Conservation (phyloP, 2,888 invertebrate species). For the Drosophila fulvimacula region DNA sequence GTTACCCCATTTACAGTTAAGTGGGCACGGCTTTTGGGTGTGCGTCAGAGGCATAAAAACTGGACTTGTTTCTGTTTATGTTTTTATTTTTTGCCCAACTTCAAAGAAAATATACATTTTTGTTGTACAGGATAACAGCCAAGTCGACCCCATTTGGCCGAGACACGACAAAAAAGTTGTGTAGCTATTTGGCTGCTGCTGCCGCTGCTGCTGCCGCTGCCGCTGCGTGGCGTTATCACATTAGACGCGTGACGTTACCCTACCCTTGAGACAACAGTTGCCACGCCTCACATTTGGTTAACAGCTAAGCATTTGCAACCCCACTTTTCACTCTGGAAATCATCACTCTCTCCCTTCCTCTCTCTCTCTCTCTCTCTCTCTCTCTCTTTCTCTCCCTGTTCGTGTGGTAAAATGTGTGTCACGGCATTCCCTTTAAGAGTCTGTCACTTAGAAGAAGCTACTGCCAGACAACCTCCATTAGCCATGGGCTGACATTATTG, state of each 20-base stretch:
- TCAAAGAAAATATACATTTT: neutral
- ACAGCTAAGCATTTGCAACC: constrained; percentile 28
- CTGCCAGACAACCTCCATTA: constrained; percentile 3
- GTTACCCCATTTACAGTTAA: constrained; percentile 1
- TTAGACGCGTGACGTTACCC: constrained; percentile 11
- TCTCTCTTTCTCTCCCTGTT: neutral
- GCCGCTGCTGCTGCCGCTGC: constrained; percentile 25
- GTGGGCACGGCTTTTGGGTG: constrained; percentile 29
- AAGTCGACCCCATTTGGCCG: neutral
- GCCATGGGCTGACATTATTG: constrained; percentile 1
- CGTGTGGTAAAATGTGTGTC: constrained; percentile 36
- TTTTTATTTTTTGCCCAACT: neutral
- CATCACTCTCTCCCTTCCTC: neutral
- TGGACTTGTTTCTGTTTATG: neutral
- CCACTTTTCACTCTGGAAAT: constrained; percentile 8
- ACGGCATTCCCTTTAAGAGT: constrained; percentile 29
- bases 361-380: neutral
- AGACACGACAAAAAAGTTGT: neutral
- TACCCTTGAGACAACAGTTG: neutral
- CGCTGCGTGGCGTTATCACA: constrained; percentile 30
- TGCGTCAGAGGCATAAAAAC: neutral
- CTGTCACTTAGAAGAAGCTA: neutral
- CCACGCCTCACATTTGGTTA: constrained; percentile 16
- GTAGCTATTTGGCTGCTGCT: constrained; percentile 11
- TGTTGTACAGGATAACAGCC: constrained; percentile 5